Base-by-base conservation (phyloP, 2,113 vertebrate genomes). In the Gasterosteus aculeatus region DNA sequence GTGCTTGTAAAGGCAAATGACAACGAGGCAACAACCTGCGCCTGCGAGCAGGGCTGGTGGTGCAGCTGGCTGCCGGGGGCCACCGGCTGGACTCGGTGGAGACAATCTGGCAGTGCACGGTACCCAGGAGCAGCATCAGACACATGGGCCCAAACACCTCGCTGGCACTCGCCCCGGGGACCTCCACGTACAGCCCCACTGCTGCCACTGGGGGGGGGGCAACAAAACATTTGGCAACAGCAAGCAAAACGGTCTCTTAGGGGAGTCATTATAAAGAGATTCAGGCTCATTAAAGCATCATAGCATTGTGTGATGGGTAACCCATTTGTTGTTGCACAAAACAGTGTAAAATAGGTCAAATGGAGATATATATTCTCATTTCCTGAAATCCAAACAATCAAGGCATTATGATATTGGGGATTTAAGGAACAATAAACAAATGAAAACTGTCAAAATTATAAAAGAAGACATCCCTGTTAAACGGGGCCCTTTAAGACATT, bases 91-190 rank as follows among this genome's bases (percentile, higher is more conserved):
- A 91, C 92, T 97, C 96, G 0, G 98, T 98, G 19, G 98, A 99
- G 86, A 99, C 98, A 18, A 99, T 99, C 72, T 99, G 98, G 85
- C 98, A 99, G 94, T 99, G 98, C 68, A 99, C 97, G 0, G 97
- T 99, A 3, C 98, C 98, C 95, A 99, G 94, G 75, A 99, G 95
- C 59, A 99, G 91, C 98, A 99, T 97, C 63, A 99, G 95, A 93
- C 96, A 98, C 95, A 98, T 87, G 3, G 98, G 97, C 63, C 95
- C 96, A 58, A 97, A 86, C 31, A 96, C 93, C 80, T 99, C 98
- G 42, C 95, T 99, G n/a, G 93, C 90, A 58, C 88, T 96, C 69
- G 95, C 96, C 63, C 90, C 92, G 0, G 97, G 96, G 85, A 96
- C 92, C 92, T 96, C 87, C 69, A 95, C 84, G 79, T 97, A 98